Percentiles rank a stretch among this genome's conserved stretches.
These are phyloP conservation scores for Trypoxylon attenuatum DNA, from an alignment of 2,888 invertebrate species.

Conservation along the genomic window DNA sequence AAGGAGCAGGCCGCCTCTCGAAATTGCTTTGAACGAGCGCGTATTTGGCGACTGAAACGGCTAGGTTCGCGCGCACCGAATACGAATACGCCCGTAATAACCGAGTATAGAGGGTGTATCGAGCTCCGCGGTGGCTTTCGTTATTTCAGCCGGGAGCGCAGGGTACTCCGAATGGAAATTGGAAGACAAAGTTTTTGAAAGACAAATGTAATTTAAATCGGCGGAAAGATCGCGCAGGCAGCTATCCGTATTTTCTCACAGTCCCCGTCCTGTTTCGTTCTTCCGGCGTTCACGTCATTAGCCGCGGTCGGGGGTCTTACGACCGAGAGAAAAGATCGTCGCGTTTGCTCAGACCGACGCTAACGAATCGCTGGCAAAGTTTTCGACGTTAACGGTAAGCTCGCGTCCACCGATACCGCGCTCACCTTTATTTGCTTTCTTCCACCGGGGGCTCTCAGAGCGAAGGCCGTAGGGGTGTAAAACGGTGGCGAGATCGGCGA, in stretches of 20 bases:
- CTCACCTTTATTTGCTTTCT: neutral
- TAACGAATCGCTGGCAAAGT: conserved; percentile 1
- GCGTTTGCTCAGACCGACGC: neutral
- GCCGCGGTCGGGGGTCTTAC: neutral
- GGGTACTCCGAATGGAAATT: neutral
- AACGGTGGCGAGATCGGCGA: neutral
- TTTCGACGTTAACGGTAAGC: neutral
- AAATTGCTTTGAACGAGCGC: neutral
- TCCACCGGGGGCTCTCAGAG: neutral
- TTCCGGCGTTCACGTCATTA: neutral
- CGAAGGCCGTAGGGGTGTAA: too few species aligned
- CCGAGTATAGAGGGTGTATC: neutral
- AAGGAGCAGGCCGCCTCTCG: neutral
- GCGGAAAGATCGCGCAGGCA: neutral
- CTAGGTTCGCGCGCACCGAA: neutral
- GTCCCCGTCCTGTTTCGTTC: neutral
- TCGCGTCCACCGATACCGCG: neutral
- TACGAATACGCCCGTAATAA: neutral
- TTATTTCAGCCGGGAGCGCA: neutral
- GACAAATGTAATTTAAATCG: neutral
- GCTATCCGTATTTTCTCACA: neutral
- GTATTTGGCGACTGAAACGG: neutral
- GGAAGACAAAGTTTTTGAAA: neutral
- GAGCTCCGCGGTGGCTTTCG: neutral
- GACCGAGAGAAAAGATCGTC: neutral